These are phyloP conservation scores for Xyrauchen texanus DNA, from an alignment of 2,113 vertebrate genomes.

Conservation along the genomic window DNA sequence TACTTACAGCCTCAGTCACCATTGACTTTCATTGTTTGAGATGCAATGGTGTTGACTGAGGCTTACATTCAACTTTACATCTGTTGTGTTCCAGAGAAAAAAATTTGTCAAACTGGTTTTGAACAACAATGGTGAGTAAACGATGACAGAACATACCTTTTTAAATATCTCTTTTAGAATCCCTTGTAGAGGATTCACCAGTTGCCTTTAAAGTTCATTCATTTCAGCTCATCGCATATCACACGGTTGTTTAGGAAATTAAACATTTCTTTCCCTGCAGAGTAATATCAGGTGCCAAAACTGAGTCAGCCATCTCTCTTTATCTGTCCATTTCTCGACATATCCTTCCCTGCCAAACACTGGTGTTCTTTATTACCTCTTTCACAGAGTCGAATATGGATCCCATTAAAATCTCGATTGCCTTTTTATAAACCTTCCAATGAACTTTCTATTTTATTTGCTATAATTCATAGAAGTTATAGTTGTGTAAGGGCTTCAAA, in stretches of 20 bases:
- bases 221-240: neutral
- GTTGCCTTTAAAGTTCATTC: neutral
- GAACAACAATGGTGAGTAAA: too few species aligned
- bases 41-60: too few species aligned
- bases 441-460: constrained; percentile 11
- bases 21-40: too few species aligned
- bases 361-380: neutral
- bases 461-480: constrained; percentile 11
- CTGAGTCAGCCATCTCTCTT: constrained; percentile 17
- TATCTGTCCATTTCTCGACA: constrained; percentile 3
- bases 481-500: neutral
- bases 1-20: too few species aligned
- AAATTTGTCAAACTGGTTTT: too few species aligned
- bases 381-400: neutral
- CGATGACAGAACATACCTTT: too few species aligned
- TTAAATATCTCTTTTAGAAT: neutral
- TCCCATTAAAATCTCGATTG: constrained; percentile 22
- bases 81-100: too few species aligned
- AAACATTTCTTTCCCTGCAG: neutral
- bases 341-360: constrained; percentile 20
- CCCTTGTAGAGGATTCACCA: neutral
- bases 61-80: too few species aligned
- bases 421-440: constrained; percentile 34
- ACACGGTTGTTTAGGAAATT: neutral
- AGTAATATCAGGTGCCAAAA: neutral